Evolutionary conservation across 2,888 invertebrate species (phyloP).

Genomic region (Petrolisthes manimaculis): DNA sequence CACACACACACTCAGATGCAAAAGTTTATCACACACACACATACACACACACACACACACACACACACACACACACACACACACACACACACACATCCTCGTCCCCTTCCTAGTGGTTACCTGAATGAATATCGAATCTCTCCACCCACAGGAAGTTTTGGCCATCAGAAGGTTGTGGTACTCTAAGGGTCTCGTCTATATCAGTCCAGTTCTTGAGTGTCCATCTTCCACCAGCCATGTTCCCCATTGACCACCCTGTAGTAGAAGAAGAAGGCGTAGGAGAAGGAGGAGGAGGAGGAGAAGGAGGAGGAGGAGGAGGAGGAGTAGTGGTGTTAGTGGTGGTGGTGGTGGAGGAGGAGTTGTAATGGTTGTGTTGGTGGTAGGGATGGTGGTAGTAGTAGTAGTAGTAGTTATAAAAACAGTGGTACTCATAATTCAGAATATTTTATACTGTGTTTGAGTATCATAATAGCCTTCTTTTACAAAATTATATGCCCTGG

Average conservation of each 20-base stretch:
- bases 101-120: neutral
- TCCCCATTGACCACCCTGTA: slow-evolving; percentile 39
- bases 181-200: neutral
- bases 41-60: too few species aligned
- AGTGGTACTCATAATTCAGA: neutral
- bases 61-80: too few species aligned
- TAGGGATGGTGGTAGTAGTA: slow-evolving; percentile 13
- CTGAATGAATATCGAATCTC: slow-evolving; percentile 30
- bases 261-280: neutral
- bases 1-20: too few species aligned
- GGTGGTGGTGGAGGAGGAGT: slow-evolving; percentile 10
- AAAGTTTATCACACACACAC: too few species aligned
- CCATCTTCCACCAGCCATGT: slow-evolving; percentile 43
- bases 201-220: slow-evolving; percentile 28
- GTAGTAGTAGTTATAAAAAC: neutral
- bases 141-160: slow-evolving; percentile 29
- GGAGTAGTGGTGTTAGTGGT: neutral
- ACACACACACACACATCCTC: too few species aligned
- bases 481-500: too few species aligned
- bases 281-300: neutral
- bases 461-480: too few species aligned
- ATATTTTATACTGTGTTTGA: too few species aligned
- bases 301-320: too few species aligned
- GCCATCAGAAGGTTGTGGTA: slow-evolving; percentile 23
- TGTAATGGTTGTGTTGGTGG: slow-evolving; percentile 23